Conservation (phyloP, 2,888 invertebrate species). For the Conops quadrifasciatus region DNA sequence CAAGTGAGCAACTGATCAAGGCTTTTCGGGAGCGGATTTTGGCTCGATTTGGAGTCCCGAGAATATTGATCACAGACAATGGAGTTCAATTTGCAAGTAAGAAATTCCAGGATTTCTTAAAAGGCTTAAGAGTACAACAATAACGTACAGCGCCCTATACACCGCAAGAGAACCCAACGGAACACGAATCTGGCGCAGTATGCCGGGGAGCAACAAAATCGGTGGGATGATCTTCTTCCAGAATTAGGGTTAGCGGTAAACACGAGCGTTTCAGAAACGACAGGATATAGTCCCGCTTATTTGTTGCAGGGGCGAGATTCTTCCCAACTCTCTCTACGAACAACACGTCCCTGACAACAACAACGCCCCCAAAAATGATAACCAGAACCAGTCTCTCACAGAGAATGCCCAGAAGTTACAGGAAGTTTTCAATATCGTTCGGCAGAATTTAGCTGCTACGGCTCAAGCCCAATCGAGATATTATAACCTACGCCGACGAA, state of each 20-base stretch:
- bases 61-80: slow-evolving; percentile 2
- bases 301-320: slow-evolving; percentile 27
- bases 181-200: slow-evolving; percentile 2
- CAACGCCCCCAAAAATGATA: too few relatives aligned
- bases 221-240: slow-evolving; percentile 18
- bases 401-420: too few relatives aligned
- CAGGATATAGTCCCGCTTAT: too few relatives aligned
- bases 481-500: too few relatives aligned
- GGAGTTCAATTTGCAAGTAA: not conserved
- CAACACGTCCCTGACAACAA: too few relatives aligned
- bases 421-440: too few relatives aligned
- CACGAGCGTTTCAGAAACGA: slow-evolving; percentile 7
- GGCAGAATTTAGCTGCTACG: too few relatives aligned
- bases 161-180: not conserved
- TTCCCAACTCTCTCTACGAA: slow-evolving; percentile 16
- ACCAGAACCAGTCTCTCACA: too few relatives aligned
- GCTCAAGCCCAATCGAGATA: too few relatives aligned
- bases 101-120: not conserved
- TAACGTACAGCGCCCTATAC: not conserved
- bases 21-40: not conserved
- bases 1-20: not conserved
- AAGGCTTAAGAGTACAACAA: not conserved
- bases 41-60: not conserved
- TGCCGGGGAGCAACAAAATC: not conserved
- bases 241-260: slow-evolving; percentile 20